Conservation (phyloP, 2,113 vertebrate species). For the Tonatia bakeri region DNA sequence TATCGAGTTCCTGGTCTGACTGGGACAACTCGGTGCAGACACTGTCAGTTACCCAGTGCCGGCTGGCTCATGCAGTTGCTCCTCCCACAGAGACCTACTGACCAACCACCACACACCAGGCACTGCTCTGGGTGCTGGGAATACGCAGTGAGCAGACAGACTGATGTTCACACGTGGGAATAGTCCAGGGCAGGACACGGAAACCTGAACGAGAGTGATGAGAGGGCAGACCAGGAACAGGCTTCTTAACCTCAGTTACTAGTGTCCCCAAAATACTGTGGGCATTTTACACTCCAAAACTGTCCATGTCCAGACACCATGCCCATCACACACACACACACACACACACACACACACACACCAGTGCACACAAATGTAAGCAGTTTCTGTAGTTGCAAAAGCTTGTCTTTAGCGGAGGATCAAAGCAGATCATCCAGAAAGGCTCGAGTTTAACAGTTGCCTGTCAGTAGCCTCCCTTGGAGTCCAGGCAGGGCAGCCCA, state of each 20-base stretch:
- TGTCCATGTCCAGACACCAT: too few relatives aligned
- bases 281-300: not conserved
- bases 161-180: not conserved
- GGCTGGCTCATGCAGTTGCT: not conserved
- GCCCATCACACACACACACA: not conserved
- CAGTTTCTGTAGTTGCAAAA: not conserved
- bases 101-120: not conserved
- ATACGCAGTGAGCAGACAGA: not conserved
- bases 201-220: not conserved
- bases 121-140: not conserved
- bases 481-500: not conserved
- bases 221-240: not conserved
- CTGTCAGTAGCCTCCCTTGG: not conserved
- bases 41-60: not conserved
- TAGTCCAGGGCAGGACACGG: not conserved
- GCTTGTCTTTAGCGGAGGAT: too few relatives aligned
- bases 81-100: not conserved
- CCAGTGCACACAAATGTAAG: not conserved
- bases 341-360: not conserved
- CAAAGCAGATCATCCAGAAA: too few relatives aligned
- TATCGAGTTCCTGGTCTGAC: not conserved
- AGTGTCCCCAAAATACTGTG: not conserved
- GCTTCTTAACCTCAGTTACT: not conserved
- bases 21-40: not conserved
- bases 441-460: not conserved